Evolutionary conservation across 2,888 invertebrate species (phyloP), one percentile per base, ranked within the genome.

Genomic region (Agrochola litura): DNA sequence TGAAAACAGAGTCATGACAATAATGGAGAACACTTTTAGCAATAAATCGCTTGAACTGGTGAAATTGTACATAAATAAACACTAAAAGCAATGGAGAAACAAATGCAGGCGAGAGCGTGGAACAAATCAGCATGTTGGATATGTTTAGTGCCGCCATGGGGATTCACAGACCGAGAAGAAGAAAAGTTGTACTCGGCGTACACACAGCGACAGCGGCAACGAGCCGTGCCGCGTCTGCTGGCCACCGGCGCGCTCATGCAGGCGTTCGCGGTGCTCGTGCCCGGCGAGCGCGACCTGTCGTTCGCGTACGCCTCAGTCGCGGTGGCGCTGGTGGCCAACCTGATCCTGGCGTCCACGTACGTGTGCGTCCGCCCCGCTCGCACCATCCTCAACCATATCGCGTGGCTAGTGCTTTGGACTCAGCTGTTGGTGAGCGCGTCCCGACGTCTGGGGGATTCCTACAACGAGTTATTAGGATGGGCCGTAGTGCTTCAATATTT

Each of bases 401-500:
- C 97, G 56, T 98, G 98, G 98, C 95, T 97, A 79, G 93, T 97
- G 49, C 97, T 98, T 56, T 96, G 96, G 96, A 81, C 84, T 25
- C 95, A 96, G 85, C 90, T 96, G 16, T 86, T 96, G 63, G 83
- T 93, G 72, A 93, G 93, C 88, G 93, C 92, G 12, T 97, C 97
- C 41, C 96, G 98, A 66, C 93, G 96, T 8, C 90, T 93, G 46
- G 96, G 95, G 65, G 96, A 96, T 88, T 94, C 96, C 16, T 96
- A 95, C 89, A 96, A 96, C 87, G 98, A 98, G 92, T 97, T 97
- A 81, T 97, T 98, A 6, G 98, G 98, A 69, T 98, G 98, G 98
- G 97, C 98, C 25, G 95, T 98, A 83, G 96, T 98, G 65, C 94
- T 98, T 87, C 97, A 98, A 89, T 98, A 98, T 92, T 97, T 98